These are phyloP conservation scores for Oxyura jamaicensis DNA, from an alignment of 2,113 vertebrate species.

Conservation along the genomic window DNA sequence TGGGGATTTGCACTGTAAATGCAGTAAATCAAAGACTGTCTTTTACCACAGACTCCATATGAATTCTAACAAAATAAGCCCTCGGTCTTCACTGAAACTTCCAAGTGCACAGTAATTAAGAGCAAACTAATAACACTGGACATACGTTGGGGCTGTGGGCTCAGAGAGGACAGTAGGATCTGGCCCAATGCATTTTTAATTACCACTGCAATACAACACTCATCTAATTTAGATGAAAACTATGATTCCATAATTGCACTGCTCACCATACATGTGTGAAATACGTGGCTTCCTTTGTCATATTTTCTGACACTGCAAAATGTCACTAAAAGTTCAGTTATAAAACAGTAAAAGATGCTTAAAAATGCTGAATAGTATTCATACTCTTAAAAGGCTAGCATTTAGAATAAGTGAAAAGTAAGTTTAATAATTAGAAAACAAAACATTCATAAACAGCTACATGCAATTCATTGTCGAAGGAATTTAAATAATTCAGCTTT, in stretches of 20 bases:
- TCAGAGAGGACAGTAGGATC: not conserved
- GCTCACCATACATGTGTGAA: not conserved
- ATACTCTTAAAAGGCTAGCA: constrained; percentile 14
- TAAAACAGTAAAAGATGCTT: not conserved
- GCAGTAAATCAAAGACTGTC: not conserved
- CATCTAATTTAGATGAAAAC: not conserved
- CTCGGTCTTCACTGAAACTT: not conserved
- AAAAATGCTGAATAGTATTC: constrained; percentile 55
- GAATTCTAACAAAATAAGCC: not conserved
- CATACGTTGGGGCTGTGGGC: not conserved
- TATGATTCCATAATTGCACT: accelerated
- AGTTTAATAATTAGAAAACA: constrained; percentile 73
- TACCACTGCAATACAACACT: not conserved
- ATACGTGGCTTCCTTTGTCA: not conserved
- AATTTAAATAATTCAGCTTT: constrained; percentile 56
- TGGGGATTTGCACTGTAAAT: not conserved
- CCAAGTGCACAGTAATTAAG: not conserved
- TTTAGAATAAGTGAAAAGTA: constrained; percentile 45
- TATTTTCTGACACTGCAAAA: not conserved
- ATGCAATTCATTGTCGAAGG: constrained; percentile 60
- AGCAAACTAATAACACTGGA: not conserved
- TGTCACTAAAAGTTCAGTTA: constrained; percentile 68
- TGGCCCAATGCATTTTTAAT: not conserved
- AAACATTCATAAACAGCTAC: constrained; percentile 54
- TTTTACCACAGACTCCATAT: not conserved